Conservation (phyloP, 1,140 invertebrate genomes). For the Plectrocnemia conspersa region DNA sequence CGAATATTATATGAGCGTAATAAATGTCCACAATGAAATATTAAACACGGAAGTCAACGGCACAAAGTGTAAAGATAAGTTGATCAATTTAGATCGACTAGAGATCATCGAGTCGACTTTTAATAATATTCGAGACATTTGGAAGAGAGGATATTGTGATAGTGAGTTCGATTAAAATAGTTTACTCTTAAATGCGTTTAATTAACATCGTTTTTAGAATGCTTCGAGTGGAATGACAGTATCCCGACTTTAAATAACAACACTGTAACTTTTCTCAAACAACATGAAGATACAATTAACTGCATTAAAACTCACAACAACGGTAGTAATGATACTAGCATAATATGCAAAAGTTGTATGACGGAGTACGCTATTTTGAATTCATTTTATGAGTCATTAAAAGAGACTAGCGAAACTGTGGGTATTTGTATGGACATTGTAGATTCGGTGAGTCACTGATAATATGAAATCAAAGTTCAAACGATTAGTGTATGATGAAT, state of each 20-base stretch:
- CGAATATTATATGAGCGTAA: slow-evolving; percentile 47
- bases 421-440: slow-evolving; percentile 58
- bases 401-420: slow-evolving; percentile 52
- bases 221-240: slow-evolving; percentile 47
- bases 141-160: slow-evolving; percentile 54
- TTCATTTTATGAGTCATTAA: slow-evolving; percentile 52
- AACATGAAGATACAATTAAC: slow-evolving; percentile 44
- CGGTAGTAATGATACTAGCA: slow-evolving; percentile 38
- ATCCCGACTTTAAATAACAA: slow-evolving; percentile 45
- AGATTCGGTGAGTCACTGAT: slow-evolving; percentile 48
- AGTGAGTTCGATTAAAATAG: slow-evolving; percentile 41
- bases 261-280: slow-evolving; percentile 47
- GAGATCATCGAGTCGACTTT: slow-evolving; percentile 51
- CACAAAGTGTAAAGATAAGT: slow-evolving; percentile 50
- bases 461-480: too few relatives aligned
- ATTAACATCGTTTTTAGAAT: slow-evolving; percentile 45
- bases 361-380: slow-evolving; percentile 50
- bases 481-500: slow-evolving; percentile 13
- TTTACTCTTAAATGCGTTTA: slow-evolving; percentile 17
- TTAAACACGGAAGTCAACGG: slow-evolving; percentile 44
- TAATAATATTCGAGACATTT: slow-evolving; percentile 48
- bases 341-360: slow-evolving; percentile 51
- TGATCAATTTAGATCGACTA: slow-evolving; percentile 52
- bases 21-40: slow-evolving; percentile 49
- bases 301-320: slow-evolving; percentile 46